Conservation (phyloP, 2,113 vertebrate genomes). For the Megaceryle maxima region DNA sequence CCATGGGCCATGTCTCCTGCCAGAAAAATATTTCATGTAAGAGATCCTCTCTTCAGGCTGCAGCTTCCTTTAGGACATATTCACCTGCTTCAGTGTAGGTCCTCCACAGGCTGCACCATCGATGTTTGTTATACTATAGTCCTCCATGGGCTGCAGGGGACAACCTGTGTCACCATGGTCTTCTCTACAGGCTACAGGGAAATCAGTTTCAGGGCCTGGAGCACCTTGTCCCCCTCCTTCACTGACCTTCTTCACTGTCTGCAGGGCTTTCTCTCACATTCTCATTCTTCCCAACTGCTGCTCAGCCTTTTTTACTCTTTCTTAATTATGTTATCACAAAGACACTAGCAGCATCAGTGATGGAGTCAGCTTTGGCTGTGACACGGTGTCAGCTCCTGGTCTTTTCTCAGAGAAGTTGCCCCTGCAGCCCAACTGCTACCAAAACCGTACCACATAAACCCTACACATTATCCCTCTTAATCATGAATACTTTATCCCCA, state of each 20-base stretch:
- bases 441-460: not conserved
- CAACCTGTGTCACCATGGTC: not conserved
- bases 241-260: not conserved
- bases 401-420: not conserved
- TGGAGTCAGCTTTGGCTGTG: not conserved
- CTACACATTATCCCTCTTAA: not conserved
- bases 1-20: not conserved
- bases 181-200: not conserved
- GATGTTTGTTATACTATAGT: not conserved
- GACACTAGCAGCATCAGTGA: not conserved
- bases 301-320: not conserved
- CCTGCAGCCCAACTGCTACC: not conserved
- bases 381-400: not conserved
- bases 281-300: not conserved
- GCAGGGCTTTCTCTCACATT: not conserved
- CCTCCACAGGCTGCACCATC: not conserved
- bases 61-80: not conserved
- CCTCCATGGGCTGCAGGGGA: not conserved
- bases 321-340: not conserved
- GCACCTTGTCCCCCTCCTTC: not conserved
- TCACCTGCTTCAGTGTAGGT: not conserved
- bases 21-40: not conserved
- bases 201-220: not conserved
- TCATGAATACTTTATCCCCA: not conserved
- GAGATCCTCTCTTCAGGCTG: not conserved